Percentiles rank a stretch among this genome's conserved stretches.
Evolutionary conservation across 2,113 vertebrate genomes (phyloP).

Genomic region (Sitta europaea): DNA sequence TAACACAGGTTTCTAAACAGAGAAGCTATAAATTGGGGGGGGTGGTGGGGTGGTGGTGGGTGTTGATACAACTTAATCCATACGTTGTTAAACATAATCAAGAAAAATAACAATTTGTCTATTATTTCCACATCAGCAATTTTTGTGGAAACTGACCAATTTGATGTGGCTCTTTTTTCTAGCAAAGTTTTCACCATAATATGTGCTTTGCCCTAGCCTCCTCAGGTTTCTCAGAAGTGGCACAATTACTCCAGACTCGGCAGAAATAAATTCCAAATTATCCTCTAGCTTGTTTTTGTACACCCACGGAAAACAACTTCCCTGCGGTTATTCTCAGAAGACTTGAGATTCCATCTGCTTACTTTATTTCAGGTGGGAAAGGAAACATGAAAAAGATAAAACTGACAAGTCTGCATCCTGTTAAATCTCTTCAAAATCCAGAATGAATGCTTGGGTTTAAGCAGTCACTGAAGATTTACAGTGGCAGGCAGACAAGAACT

Average conservation of each 20-base stretch:
- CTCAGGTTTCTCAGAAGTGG: neutral
- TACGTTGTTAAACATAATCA: neutral
- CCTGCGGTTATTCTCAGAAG: neutral
- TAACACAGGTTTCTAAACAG: neutral
- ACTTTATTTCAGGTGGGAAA: constrained; percentile 22
- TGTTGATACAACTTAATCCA: neutral
- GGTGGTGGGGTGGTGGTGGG: too few relatives aligned
- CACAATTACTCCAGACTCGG: constrained; percentile 29
- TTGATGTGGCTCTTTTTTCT: neutral
- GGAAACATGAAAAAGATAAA: neutral
- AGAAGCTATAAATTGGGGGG: neutral
- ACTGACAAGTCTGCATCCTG: neutral
- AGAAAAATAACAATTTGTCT: neutral
- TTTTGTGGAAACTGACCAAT: neutral
- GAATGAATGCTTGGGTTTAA: neutral
- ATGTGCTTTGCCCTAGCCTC: neutral
- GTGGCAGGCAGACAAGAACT: neutral
- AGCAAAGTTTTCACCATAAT: neutral
- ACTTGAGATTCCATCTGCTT: constrained; percentile 33
- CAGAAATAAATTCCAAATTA: constrained; percentile 31
- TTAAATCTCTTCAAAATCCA: constrained; percentile 1
- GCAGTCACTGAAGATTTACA: neutral
- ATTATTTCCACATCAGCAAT: neutral
- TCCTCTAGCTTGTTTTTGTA: constrained; percentile 36
- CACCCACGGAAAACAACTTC: neutral